A percentile compares a stretch with the other conserved stretches of the same genome.
These are phyloP conservation scores for Napeogenes inachia DNA, from an alignment of 2,888 invertebrate genomes.

Conservation along the genomic window DNA sequence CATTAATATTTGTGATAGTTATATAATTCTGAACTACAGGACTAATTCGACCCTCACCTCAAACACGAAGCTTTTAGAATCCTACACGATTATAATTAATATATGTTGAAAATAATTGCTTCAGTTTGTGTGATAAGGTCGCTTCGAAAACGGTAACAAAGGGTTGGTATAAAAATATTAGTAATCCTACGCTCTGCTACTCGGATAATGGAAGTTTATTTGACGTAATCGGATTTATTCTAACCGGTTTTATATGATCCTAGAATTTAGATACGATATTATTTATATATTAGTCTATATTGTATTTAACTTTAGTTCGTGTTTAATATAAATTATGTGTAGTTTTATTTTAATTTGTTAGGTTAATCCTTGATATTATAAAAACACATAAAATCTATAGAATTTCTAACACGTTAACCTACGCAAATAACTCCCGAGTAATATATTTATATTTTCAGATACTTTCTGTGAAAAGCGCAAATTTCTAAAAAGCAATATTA, in stretches of 20 bases:
- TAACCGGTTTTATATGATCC: conserved; percentile 4
- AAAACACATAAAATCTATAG: too few species aligned
- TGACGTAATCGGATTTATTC: conserved; percentile 5
- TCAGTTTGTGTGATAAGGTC: conserved; percentile 19
- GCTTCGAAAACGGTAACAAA: conserved; percentile 14
- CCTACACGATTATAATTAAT: conserved; percentile 17
- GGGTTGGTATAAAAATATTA: conserved; percentile 14
- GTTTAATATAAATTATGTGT: too few species aligned
- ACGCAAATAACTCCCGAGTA: too few species aligned
- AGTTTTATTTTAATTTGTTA: too few species aligned
- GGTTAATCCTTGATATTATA: too few species aligned
- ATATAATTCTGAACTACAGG: conserved; percentile 4
- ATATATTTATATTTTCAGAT: too few species aligned
- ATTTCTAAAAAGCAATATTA: too few species aligned
- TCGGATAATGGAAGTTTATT: conserved; percentile 12
- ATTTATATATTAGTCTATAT: background rate
- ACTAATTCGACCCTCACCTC: conserved; percentile 13
- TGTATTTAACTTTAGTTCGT: background rate
- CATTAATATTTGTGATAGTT: conserved; percentile 18
- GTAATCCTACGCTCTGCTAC: conserved; percentile 4
- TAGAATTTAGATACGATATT: conserved; percentile 7
- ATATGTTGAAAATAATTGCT: conserved; percentile 22
- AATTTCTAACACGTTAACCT: too few species aligned
- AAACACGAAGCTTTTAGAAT: conserved; percentile 9
- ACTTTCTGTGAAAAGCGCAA: too few species aligned